Base-by-base conservation (phyloP, 2,797 vertebrate genomes). In the Phrynocephalus forsythii region DNA sequence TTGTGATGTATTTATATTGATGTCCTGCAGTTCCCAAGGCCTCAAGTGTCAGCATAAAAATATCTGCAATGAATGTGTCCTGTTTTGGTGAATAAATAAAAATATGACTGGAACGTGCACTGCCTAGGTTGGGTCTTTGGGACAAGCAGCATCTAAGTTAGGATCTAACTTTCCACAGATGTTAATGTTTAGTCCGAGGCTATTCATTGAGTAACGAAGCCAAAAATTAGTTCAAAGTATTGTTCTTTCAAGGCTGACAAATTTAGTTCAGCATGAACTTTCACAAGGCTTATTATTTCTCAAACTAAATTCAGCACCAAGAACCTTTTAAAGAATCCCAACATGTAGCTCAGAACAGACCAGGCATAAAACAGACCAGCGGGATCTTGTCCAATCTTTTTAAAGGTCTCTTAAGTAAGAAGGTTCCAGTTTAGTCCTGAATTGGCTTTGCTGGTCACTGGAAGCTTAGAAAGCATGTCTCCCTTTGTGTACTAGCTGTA, bases 41-140 rank as follows among this genome's bases (percentile, higher is more conserved):
- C n/a, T 60, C 78, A 66, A 67, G 44, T 85, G 77, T 80, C 22
- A 50, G n/a, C 24, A 52, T 68, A 52, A 82, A 82, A 82, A 68
- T 82, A 68, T 82, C 79, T 56, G 28, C 9, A 3, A 22, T 63
- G n/a, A 73, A 72, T 33, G n/a, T 72, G 69, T 52, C 68, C 69
- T 72, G 33, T 44, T 81, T 86, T 63, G 26, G 63, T 82, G 77
- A 82, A 87, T 24, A 87, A 75, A 82, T 26, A 3, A 87, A 50
- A 67, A 52, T 72, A 82, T 77, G 82, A 50, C 28, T 68, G 80
- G 79, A 73, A 87, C 68, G 44, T 50, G 6, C 44, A 38, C 7
- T 76, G 60, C 9, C n/a, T 66, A 4, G 44, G 44, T 8, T 26
- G 60, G 60, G 28, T 33, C 68, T 80, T 50, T 79, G 82, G 63